phyloP scores from a whole-genome alignment of 2,888 invertebrate genomes.

The Flexamia atlantica region DNA sequence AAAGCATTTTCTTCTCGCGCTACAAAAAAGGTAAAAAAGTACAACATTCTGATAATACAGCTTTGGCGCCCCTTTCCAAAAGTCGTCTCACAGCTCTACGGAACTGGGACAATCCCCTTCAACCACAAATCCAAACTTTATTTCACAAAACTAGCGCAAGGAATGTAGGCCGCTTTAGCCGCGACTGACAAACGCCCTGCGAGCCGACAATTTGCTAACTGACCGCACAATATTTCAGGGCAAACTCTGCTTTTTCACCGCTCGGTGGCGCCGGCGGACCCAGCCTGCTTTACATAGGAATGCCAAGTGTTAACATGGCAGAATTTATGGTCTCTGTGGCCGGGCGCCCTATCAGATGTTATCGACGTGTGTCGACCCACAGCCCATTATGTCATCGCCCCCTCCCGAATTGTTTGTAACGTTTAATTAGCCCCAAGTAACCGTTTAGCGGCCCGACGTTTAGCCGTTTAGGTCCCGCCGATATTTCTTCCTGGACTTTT shows the following conservation, averaged over 20 bases:
- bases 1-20: no score
- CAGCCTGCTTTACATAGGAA: conserved; percentile 46
- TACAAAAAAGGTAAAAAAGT: no score
- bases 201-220: conserved; percentile 36
- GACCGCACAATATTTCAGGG: conserved; percentile 25
- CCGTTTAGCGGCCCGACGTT: conserved; percentile 31
- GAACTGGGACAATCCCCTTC: no score
- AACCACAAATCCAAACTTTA: no score
- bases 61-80: no score
- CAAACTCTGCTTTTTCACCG: conserved; percentile 33
- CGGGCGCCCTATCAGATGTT: conserved; percentile 48
- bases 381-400: conserved; percentile 48
- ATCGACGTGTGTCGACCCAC: conserved; percentile 41
- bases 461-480: no score
- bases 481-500: conserved; percentile 37
- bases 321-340: conserved; percentile 35
- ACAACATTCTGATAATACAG: no score
- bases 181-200: conserved; percentile 13
- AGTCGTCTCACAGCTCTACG: no score
- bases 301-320: conserved; percentile 48
- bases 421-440: conserved; percentile 35
- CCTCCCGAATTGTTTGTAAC: conserved; percentile 34
- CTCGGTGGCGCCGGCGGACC: conserved; percentile 17
- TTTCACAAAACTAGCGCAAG: neutral
- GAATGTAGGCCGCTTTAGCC: neutral